phyloP scores from a whole-genome alignment of 2,797 vertebrate species.

The Merluccius polli region DNA sequence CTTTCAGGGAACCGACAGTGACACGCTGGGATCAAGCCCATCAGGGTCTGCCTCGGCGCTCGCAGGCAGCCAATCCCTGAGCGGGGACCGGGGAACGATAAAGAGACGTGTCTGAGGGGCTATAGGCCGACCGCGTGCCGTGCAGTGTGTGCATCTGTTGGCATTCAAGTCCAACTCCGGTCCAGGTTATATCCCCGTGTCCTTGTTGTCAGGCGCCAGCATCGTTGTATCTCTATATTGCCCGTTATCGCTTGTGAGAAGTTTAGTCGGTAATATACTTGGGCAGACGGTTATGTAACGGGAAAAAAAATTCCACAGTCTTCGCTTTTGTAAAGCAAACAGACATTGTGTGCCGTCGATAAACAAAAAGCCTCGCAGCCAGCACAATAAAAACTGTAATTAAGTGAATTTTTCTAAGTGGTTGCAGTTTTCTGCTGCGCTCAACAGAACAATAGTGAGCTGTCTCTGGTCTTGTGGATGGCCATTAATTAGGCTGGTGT shows the following conservation, averaged over 20 bases:
- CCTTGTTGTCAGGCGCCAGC: neutral
- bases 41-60: neutral
- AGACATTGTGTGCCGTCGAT: neutral
- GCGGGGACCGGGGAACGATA: neutral
- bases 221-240: neutral
- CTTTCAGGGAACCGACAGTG: neutral
- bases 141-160: neutral
- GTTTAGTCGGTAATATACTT: neutral
- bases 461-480: neutral
- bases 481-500: neutral
- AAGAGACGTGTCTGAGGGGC: neutral
- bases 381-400: conserved; percentile 1
- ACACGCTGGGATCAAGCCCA: neutral
- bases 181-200: neutral
- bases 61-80: neutral
- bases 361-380: neutral
- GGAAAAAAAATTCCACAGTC: neutral
- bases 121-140: neutral
- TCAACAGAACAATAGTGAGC: neutral
- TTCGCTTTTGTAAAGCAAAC: neutral
- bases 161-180: neutral
- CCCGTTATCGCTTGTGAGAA: neutral
- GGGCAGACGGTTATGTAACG: neutral
- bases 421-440: neutral
- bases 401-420: neutral